Evolutionary conservation across 2,113 vertebrate species (phyloP).

Genomic region (Phyllostomus hastatus): DNA sequence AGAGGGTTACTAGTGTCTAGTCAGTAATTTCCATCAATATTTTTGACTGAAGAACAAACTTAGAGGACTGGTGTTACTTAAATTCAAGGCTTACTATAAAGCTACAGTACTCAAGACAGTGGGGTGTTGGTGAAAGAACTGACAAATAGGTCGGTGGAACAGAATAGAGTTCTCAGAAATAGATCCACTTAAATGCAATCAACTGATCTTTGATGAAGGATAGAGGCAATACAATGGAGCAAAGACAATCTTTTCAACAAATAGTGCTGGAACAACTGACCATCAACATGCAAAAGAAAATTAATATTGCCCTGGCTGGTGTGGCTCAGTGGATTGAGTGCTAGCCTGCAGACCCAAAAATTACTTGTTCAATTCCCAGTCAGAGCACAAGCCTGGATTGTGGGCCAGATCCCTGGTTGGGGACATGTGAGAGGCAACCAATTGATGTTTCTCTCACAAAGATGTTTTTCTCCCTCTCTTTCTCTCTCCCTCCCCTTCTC

Average conservation of each 20-base stretch:
- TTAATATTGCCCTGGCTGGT: too few species aligned
- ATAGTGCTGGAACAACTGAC: background rate
- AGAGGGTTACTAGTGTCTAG: background rate
- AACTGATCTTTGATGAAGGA: background rate
- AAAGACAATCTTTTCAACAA: background rate
- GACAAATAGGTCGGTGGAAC: background rate
- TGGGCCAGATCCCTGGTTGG: too few species aligned
- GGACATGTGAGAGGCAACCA: too few species aligned
- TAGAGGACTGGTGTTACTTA: background rate
- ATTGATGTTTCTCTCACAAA: too few species aligned
- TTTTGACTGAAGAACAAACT: background rate
- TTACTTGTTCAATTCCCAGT: too few species aligned
- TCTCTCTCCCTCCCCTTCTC: too few species aligned
- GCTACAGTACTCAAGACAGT: background rate
- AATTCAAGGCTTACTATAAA: background rate
- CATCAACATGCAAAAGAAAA: background rate
- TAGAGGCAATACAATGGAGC: background rate
- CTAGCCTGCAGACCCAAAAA: too few species aligned
- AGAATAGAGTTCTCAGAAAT: background rate
- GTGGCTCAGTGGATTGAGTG: too few species aligned
- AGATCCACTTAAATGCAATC: background rate
- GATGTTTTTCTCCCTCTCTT: too few species aligned
- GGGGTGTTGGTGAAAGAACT: background rate
- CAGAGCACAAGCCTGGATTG: too few species aligned
- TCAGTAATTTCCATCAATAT: background rate